These are phyloP conservation scores for Myiopsitta monachus DNA, from an alignment of 2,113 vertebrate species.

Conservation along the genomic window DNA sequence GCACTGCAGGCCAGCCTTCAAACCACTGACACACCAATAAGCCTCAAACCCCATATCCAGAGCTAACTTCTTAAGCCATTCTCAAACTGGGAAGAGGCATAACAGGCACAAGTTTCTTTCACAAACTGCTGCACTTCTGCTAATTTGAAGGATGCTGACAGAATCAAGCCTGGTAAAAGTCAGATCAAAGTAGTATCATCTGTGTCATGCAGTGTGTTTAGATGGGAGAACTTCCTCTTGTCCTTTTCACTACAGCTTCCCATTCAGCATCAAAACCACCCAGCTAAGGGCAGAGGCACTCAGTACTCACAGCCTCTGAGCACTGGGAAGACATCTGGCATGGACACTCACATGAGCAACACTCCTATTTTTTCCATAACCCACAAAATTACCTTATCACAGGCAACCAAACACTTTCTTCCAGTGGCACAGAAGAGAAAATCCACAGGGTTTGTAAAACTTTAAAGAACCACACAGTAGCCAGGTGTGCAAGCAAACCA, in stretches of 20 bases:
- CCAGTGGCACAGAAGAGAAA: not conserved
- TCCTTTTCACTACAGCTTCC: not conserved
- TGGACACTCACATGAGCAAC: rapidly evolving
- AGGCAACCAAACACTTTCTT: not conserved
- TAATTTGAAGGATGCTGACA: not conserved
- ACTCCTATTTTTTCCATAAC: not conserved
- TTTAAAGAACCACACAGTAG: not conserved
- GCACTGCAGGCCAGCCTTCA: not conserved
- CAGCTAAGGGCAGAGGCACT: not conserved
- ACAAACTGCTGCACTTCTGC: not conserved
- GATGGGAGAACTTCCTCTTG: not conserved
- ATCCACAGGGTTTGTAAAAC: not conserved
- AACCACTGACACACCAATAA: not conserved
- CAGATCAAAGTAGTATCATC: not conserved
- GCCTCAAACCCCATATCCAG: not conserved
- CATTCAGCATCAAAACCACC: not conserved
- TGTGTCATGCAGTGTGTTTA: not conserved
- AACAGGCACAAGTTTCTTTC: not conserved
- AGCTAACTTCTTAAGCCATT: not conserved
- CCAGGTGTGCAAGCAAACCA: not conserved
- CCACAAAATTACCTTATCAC: not conserved
- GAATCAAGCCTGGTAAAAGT: not conserved
- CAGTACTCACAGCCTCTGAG: not conserved
- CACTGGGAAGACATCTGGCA: not conserved
- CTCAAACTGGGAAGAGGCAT: not conserved